Conservation (phyloP, 2,888 invertebrate genomes). For the Tetragonisca angustula region DNA sequence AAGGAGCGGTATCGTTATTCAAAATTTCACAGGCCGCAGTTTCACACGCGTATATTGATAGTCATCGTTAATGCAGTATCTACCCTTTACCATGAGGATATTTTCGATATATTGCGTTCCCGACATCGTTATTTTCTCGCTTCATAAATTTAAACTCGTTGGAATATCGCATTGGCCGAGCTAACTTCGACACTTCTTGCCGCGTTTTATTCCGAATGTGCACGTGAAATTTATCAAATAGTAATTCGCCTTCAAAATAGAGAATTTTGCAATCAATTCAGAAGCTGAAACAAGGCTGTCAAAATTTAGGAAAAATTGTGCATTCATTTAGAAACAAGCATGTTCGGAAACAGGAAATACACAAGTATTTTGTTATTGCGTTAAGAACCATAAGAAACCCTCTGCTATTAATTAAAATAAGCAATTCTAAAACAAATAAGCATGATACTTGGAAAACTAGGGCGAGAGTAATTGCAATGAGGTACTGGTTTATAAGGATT, state of each 20-base stretch:
- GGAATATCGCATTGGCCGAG: not conserved
- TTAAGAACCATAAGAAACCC: not conserved
- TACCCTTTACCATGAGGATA: not conserved
- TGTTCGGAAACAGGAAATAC: no score
- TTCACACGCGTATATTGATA: slow-evolving; percentile 1
- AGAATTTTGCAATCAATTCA: not conserved
- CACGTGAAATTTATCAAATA: not conserved
- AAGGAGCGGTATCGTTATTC: slow-evolving; percentile 31
- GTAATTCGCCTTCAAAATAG: not conserved
- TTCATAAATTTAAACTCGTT: slow-evolving; percentile 16
- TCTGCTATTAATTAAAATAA: not conserved
- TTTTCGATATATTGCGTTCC: slow-evolving; percentile 26
- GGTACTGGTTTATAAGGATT: not conserved
- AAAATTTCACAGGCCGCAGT: slow-evolving; percentile 8
- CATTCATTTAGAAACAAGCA: not conserved
- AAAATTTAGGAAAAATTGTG: not conserved
- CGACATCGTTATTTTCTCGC: slow-evolving; percentile 25
- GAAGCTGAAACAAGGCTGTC: no score
- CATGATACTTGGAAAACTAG: not conserved
- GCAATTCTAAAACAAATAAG: not conserved
- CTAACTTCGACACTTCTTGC: not conserved
- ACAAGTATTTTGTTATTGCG: no score
- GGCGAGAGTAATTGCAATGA: not conserved
- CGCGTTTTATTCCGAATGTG: not conserved
- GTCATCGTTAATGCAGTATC: slow-evolving; percentile 21